Base-by-base conservation (phyloP, 2,113 vertebrate species). In the Scomber scombrus region DNA sequence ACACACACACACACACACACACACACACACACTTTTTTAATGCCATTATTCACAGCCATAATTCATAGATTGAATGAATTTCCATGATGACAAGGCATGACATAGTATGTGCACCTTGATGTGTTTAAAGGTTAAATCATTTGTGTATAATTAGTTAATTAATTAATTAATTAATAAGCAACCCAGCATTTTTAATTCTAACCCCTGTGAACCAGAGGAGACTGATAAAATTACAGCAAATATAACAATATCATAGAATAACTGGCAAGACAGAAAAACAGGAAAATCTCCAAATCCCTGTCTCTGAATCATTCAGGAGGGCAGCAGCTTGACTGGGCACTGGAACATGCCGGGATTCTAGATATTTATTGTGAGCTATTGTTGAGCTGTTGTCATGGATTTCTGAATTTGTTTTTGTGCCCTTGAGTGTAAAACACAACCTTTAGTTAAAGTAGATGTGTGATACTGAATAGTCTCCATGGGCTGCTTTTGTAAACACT, bases 241-340 rank as follows among this genome's bases (percentile, higher is more conserved):
- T 80, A 55, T 75, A 86, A 67, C 11, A 69, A 64, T 29, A 71
- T 60, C 21, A 55, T 12, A 23, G 26, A 71, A 46, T 23, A 45
- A 58, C 26, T 15, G 45, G 15, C 31, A 7, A 19, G 21, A 46
- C 18, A 54, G 61, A 75, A 64, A 63, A 72, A 31, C 26, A 56
- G 61, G 8, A 19, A 61, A 69, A 56, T 57, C 75, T 74, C 67
- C 4, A 57, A 73, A 70, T 67, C 71, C 50, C 55, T 3, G 29
- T 71, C n/a, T 46, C 3, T 91, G 69, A 88, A 85, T 88, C 79
- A 87, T 87, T 73, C 68, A 83, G 78, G 43, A 68, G 34, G 29
- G 13, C 64, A 64, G 61, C 45, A 61, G 66, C 70, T 84, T 70
- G 34, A 78, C 10, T 11, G 23, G 49, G 54, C n/a, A 56, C 56